Evolutionary conservation across 2,113 vertebrate genomes (phyloP).

Genomic region (Rhinoptilus africanus): DNA sequence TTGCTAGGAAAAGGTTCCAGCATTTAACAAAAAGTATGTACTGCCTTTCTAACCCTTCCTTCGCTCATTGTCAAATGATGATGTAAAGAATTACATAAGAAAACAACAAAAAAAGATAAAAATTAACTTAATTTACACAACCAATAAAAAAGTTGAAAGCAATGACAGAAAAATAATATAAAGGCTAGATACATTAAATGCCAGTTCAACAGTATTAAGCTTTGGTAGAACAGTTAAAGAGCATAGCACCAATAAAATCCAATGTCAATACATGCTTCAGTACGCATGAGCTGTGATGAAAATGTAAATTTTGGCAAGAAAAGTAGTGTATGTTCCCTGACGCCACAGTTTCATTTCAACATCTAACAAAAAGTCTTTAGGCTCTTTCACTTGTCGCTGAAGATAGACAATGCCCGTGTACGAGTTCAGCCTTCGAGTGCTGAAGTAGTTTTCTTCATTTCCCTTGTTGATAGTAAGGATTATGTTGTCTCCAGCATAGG

Average conservation of each 20-base stretch:
- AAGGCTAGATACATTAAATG: slow-evolving; percentile 49
- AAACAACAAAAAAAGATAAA: not conserved
- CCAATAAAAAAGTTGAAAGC: slow-evolving; percentile 20
- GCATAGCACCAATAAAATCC: slow-evolving; percentile 70
- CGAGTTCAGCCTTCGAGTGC: slow-evolving; percentile 84
- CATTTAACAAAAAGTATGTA: not conserved
- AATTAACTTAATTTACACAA: slow-evolving; percentile 73
- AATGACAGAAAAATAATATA: slow-evolving; percentile 52
- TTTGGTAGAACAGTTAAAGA: slow-evolving; percentile 55
- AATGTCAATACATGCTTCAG: slow-evolving; percentile 37
- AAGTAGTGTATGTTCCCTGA: slow-evolving; percentile 86
- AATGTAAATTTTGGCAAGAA: slow-evolving; percentile 89
- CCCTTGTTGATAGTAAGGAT: slow-evolving; percentile 83
- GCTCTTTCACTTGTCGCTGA: slow-evolving; percentile 80
- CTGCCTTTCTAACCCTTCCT: slow-evolving; percentile 1
- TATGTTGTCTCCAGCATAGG: slow-evolving; percentile 87
- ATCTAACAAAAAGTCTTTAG: slow-evolving; percentile 89
- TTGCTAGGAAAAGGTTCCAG: slow-evolving; percentile 4
- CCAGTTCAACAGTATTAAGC: slow-evolving; percentile 48
- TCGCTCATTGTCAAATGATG: not conserved
- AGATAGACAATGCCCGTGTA: slow-evolving; percentile 88
- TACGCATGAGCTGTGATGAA: slow-evolving; percentile 85
- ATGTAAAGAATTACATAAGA: not conserved
- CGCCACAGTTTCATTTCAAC: slow-evolving; percentile 95
- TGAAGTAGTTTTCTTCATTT: slow-evolving; percentile 89